Evolutionary conservation across 2,888 invertebrate species (phyloP).

Genomic region (Xylota sylvarum): DNA sequence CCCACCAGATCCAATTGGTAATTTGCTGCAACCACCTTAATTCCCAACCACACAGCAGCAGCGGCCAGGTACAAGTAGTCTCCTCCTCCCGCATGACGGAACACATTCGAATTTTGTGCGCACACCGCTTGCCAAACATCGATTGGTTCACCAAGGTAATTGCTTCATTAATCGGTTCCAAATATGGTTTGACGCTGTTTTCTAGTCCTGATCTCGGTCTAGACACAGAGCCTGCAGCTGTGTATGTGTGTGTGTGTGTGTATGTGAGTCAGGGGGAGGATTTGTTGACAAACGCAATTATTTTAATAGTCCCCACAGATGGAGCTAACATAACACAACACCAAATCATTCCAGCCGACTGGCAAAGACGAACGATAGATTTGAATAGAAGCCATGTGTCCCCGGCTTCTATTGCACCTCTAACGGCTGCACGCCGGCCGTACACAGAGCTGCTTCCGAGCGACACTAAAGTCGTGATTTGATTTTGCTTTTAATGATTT

Average conservation of each 20-base stretch:
- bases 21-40: constrained; percentile 47
- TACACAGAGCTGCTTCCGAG: constrained; percentile 63
- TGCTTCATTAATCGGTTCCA: constrained; percentile 78
- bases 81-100: constrained; percentile 39
- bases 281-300: constrained; percentile 77
- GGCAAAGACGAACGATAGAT: constrained; percentile 59
- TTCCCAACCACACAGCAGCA: not conserved
- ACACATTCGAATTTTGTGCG: constrained; percentile 51
- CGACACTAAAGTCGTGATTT: constrained; percentile 75
- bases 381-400: constrained; percentile 67
- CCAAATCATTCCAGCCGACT: constrained; percentile 56
- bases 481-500: constrained; percentile 77
- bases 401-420: constrained; percentile 35
- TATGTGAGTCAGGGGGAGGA: constrained; percentile 41
- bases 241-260: not conserved
- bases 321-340: constrained; percentile 68
- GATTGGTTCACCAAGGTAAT: constrained; percentile 74
- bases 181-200: constrained; percentile 77
- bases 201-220: constrained; percentile 52
- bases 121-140: constrained; percentile 68
- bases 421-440: constrained; percentile 11
- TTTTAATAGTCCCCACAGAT: constrained; percentile 76
- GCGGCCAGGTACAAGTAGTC: not conserved
- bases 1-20: constrained; percentile 41
- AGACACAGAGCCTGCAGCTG: constrained; percentile 43